phyloP scores from a whole-genome alignment of 2,113 vertebrate genomes.

The Poecilia latipinna region DNA sequence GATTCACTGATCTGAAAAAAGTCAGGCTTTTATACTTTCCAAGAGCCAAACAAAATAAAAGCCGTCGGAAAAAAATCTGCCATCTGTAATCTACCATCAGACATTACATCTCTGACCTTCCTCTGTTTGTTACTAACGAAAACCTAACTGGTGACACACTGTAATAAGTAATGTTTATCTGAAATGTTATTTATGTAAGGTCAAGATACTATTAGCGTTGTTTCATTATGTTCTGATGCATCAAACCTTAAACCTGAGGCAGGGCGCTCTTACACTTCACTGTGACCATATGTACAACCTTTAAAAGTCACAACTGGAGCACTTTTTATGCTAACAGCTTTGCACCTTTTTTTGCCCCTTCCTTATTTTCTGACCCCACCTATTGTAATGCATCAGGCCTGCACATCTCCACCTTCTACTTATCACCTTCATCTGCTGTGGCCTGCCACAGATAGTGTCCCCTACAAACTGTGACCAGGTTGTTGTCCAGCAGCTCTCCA shows the following conservation, averaged over 20 bases:
- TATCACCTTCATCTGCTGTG: conserved; percentile 30
- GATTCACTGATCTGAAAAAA: no score
- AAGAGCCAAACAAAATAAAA: neutral
- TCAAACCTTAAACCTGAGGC: neutral
- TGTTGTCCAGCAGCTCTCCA: conserved; percentile 53
- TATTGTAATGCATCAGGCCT: conserved; percentile 5
- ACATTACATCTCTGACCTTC: neutral
- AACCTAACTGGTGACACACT: neutral
- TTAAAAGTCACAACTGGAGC: neutral
- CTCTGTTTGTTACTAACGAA: neutral
- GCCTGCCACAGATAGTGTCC: conserved; percentile 68
- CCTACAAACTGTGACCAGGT: conserved; percentile 60
- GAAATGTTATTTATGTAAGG: neutral
- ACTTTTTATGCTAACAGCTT: neutral
- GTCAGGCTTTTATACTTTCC: neutral
- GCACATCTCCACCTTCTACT: conserved; percentile 16
- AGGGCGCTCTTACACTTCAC: neutral
- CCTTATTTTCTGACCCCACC: conserved; percentile 6
- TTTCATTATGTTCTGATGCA: neutral
- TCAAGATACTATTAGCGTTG: no score
- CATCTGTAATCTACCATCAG: neutral
- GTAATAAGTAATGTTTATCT: neutral
- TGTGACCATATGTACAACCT: neutral
- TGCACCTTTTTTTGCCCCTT: conserved; percentile 1
- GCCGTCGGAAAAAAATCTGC: neutral